These are phyloP conservation scores for Brachionus koreanus DNA, from an alignment of 1,140 invertebrate species.

Conservation along the genomic window DNA sequence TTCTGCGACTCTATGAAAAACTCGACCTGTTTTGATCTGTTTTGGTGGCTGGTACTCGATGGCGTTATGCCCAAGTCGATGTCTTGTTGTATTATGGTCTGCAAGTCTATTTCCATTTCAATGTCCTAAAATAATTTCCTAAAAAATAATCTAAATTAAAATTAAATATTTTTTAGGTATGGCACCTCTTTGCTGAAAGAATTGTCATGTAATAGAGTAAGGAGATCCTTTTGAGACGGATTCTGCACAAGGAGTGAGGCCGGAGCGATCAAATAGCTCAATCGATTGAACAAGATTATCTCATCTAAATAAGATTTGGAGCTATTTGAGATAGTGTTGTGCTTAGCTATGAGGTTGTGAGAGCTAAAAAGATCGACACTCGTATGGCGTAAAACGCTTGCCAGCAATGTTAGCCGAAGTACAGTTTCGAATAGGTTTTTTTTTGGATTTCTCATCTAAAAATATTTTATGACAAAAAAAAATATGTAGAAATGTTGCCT, in stretches of 20 bases:
- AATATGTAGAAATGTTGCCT: background rate
- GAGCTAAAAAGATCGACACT: background rate
- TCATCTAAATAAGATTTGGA: background rate
- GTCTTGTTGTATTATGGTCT: conserved; percentile 33
- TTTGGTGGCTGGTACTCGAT: background rate
- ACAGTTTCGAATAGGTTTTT: conserved; percentile 22
- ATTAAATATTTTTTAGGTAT: background rate
- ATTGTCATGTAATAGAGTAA: background rate
- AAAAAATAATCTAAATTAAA: background rate
- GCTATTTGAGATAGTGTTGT: background rate
- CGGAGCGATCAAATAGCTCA: background rate
- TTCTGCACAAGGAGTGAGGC: background rate
- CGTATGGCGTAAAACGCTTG: background rate
- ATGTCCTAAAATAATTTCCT: conserved; percentile 24
- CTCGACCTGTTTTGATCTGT: background rate
- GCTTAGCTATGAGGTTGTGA: background rate
- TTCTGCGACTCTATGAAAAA: conserved; percentile 13
- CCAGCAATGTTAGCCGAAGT: background rate
- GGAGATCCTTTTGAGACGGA: conserved; percentile 3
- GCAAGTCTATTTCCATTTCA: conserved; percentile 43
- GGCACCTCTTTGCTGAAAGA: conserved; percentile 22
- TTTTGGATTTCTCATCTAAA: conserved; percentile 22
- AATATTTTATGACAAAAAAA: background rate
- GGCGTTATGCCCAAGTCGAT: conserved; percentile 16
- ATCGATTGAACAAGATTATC: background rate